phyloP scores from a whole-genome alignment of 2,113 vertebrate genomes.

The Promerops cafer region DNA sequence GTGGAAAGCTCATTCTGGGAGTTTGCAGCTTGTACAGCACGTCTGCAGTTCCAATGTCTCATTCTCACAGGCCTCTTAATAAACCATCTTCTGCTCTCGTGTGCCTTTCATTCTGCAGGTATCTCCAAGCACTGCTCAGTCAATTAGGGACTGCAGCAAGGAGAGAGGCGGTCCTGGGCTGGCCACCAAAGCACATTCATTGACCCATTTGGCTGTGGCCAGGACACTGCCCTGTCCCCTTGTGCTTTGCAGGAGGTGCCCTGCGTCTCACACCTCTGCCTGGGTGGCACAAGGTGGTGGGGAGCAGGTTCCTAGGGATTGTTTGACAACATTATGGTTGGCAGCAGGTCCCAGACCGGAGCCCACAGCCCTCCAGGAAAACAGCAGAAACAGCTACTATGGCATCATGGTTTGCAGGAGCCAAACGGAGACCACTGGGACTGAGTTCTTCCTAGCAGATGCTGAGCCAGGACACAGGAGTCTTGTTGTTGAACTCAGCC shows the following conservation, averaged over 20 bases:
- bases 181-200: rapidly evolving
- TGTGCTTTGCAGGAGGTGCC: neutral
- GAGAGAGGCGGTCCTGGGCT: neutral
- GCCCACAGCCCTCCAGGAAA: neutral
- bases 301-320: neutral
- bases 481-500: neutral
- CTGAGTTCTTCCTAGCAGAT: neutral
- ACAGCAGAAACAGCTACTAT: neutral
- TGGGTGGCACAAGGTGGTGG: neutral
- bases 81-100: neutral
- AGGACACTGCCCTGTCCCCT: neutral
- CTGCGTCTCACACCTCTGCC: neutral
- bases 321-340: neutral
- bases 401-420: neutral
- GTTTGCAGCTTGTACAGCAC: slow-evolving; percentile 11
- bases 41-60: slow-evolving; percentile 15
- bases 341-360: neutral
- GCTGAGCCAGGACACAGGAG: slow-evolving; percentile 11
- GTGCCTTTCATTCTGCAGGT: slow-evolving; percentile 24
- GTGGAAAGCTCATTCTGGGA: slow-evolving; percentile 47
- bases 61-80: slow-evolving; percentile 40
- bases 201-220: neutral
- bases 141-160: neutral
- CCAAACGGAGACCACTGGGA: neutral
- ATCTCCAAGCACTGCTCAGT: neutral